Conservation (phyloP, 2,797 vertebrate genomes). For the Gadopsis bispinosus region DNA sequence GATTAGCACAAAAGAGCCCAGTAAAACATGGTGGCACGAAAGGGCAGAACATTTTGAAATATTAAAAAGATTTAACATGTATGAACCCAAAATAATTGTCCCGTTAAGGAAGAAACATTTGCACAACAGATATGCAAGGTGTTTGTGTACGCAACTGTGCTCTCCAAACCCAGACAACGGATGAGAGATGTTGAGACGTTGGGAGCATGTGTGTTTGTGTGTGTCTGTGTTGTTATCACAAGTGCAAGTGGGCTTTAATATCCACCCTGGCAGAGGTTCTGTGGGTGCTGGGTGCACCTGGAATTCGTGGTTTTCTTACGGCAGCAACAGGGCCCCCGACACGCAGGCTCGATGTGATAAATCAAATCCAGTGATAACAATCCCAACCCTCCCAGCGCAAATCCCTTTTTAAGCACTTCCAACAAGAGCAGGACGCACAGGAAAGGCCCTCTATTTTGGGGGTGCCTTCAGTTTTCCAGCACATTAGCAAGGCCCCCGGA, state of each 20-base stretch:
- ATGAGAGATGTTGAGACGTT: neutral
- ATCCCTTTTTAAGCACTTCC: conserved; percentile 84
- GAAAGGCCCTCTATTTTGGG: conserved; percentile 62
- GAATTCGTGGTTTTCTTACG: conserved; percentile 70
- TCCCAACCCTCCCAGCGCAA: conserved; percentile 72
- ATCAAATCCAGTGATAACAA: conserved; percentile 84
- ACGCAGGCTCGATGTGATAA: conserved; percentile 72
- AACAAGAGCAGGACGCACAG: conserved; percentile 75
- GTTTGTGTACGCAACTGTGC: neutral
- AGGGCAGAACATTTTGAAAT: neutral
- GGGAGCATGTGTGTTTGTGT: conserved; percentile 12
- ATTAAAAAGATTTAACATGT: neutral
- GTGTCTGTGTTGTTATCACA: conserved; percentile 5
- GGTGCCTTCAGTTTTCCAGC: conserved; percentile 70
- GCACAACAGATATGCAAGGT: neutral
- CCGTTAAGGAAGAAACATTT: neutral
- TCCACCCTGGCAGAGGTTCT: conserved; percentile 47
- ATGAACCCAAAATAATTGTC: neutral
- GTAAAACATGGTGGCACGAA: neutral
- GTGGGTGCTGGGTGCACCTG: conserved; percentile 64
- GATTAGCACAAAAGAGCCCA: neutral
- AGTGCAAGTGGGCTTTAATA: conserved; percentile 34
- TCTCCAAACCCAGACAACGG: neutral
- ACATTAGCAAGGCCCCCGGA: conserved; percentile 75
- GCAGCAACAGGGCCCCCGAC: conserved; percentile 60